Evolutionary conservation across 2,888 invertebrate species (phyloP).

Genomic region (Coenonympha glycerion): DNA sequence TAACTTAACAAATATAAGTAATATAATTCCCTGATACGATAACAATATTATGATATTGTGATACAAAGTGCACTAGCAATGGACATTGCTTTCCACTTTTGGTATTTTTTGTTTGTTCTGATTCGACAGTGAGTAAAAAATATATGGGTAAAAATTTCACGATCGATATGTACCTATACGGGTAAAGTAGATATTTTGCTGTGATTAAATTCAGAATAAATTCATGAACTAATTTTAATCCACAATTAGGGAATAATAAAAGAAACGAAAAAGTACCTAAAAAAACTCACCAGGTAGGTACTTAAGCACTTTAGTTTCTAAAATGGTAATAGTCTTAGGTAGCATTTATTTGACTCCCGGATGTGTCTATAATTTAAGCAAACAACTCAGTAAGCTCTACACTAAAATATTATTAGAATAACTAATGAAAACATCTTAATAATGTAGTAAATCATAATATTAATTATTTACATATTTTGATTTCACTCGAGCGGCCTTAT

Average conservation of each 20-base stretch:
- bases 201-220: no score
- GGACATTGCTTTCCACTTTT: conserved; percentile 2
- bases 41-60: no score
- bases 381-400: conserved; percentile 2
- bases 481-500: conserved; percentile 19
- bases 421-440: conserved; percentile 18
- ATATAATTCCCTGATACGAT: neutral
- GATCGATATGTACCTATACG: no score
- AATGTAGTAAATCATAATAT: conserved; percentile 22
- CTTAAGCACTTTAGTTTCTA: no score
- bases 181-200: no score
- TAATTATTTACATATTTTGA: conserved; percentile 23
- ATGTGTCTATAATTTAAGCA: conserved; percentile 8
- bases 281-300: no score
- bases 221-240: no score
- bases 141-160: neutral
- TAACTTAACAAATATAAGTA: conserved; percentile 10
- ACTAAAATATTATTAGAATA: conserved; percentile 10
- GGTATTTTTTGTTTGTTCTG: neutral
- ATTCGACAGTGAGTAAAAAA: neutral
- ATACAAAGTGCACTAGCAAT: neutral
- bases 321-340: no score
- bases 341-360: conserved; percentile 7
- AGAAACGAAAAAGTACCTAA: no score
- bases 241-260: no score